Percentiles rank a stretch among this genome's conserved stretches.
Conservation (phyloP, 2,797 vertebrate species). For the Hippocampus kuda region DNA sequence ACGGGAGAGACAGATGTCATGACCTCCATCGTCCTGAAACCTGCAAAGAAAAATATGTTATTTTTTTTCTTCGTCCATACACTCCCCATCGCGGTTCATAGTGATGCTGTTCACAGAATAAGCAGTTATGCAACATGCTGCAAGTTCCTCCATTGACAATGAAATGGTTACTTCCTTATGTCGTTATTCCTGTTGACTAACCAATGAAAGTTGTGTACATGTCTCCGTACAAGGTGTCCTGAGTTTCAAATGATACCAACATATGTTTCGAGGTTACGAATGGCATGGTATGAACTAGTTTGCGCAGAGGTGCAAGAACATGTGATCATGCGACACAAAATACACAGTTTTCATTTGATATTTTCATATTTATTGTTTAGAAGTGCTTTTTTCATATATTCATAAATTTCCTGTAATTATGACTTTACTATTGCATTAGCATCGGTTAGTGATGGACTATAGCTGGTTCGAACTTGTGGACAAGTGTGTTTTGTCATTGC, state of each 20-base stretch:
- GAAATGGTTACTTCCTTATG: neutral
- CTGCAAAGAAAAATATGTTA: slow-evolving; percentile 10
- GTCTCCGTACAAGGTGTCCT: too few species aligned
- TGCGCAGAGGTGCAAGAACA: too few species aligned
- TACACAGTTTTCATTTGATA: neutral
- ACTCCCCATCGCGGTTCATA: neutral
- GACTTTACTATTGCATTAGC: neutral
- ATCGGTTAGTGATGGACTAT: neutral
- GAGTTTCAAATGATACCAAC: too few species aligned
- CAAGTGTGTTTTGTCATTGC: neutral
- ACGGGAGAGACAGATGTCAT: neutral
- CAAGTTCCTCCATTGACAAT: slow-evolving; percentile 9
- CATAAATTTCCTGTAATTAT: neutral
- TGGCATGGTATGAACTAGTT: too few species aligned
- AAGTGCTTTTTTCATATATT: neutral
- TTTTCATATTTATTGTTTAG: neutral
- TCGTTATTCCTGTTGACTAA: neutral
- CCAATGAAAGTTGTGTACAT: neutral
- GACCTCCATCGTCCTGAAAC: slow-evolving; percentile 17
- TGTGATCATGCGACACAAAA: too few species aligned
- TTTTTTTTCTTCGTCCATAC: neutral
- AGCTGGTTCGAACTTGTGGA: too few species aligned
- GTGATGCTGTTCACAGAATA: neutral
- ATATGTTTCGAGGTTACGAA: too few species aligned
- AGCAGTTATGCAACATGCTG: neutral